Percentiles rank a stretch among this genome's conserved stretches.
These are phyloP conservation scores for Agrilus biguttatus DNA, from an alignment of 2,888 invertebrate species.

Conservation along the genomic window DNA sequence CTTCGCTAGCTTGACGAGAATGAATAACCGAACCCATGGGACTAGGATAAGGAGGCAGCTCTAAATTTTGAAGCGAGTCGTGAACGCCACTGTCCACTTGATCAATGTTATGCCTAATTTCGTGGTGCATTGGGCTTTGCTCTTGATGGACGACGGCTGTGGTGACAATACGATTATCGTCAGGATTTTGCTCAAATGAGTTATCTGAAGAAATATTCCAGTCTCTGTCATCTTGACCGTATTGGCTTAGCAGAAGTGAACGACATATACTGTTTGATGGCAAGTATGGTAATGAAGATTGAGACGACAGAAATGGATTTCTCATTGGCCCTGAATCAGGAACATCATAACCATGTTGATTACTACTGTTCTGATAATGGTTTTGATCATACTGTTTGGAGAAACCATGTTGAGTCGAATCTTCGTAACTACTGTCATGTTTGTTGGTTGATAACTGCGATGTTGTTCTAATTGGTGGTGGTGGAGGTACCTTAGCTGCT, in stretches of 20 bases:
- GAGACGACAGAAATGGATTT: too few species aligned
- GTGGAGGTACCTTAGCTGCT: conserved; percentile 72
- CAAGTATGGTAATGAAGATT: too few species aligned
- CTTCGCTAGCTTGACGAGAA: conserved; percentile 76
- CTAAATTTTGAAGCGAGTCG: conserved; percentile 37
- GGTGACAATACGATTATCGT: conserved; percentile 46
- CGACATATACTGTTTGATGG: too few species aligned
- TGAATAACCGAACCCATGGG: conserved; percentile 63
- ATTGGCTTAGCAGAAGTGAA: too few species aligned
- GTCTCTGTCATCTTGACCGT: too few species aligned
- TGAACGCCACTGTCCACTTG: conserved; percentile 39
- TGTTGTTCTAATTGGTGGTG: conserved; percentile 73
- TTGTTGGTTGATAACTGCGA: conserved; percentile 66
- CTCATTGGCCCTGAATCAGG: too few species aligned
- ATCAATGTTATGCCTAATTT: conserved; percentile 20
- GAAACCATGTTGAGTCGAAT: conserved; percentile 13
- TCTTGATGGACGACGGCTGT: conserved; percentile 78
- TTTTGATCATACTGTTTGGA: conserved; percentile 2
- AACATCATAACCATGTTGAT: too few species aligned
- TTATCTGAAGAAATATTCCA: too few species aligned
- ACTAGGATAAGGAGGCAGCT: conserved; percentile 69
- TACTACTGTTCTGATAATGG: neutral
- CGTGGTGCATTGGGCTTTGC: conserved; percentile 51
- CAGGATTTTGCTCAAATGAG: conserved; percentile 7
- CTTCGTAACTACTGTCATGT: conserved; percentile 39